These are phyloP conservation scores for Daubentonia madagascariensis DNA, from an alignment of 2,113 vertebrate genomes.

Conservation along the genomic window DNA sequence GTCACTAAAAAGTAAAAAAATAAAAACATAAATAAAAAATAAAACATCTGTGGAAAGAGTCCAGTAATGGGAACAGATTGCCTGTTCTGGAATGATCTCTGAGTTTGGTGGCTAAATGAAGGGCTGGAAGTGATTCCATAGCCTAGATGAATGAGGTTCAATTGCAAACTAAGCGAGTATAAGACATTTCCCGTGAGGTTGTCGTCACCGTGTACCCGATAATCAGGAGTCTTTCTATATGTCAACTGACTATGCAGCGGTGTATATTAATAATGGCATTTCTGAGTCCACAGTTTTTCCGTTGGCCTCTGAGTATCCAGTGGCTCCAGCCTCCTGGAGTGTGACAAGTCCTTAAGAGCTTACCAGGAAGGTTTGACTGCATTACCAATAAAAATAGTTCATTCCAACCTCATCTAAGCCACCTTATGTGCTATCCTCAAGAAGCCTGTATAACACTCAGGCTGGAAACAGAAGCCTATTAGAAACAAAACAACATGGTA, in stretches of 20 bases:
- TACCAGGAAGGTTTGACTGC: neutral
- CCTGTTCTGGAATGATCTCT: neutral
- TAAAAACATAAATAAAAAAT: too few species aligned
- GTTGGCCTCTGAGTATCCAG: neutral
- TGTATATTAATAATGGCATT: neutral
- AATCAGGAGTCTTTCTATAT: neutral
- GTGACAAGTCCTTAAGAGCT: neutral
- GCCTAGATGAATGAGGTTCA: neutral
- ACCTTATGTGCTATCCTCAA: neutral
- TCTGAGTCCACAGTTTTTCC: neutral
- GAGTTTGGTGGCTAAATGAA: neutral
- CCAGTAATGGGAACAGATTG: neutral
- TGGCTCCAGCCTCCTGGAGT: neutral
- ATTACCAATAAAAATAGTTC: neutral
- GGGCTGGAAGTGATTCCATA: neutral
- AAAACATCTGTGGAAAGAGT: neutral
- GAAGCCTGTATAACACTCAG: neutral
- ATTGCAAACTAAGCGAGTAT: neutral
- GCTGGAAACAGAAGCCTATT: neutral
- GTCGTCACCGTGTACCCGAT: neutral
- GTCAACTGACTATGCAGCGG: neutral
- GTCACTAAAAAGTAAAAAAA: too few species aligned
- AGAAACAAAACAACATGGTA: neutral
- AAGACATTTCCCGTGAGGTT: neutral
- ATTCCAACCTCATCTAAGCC: neutral